phyloP scores from a whole-genome alignment of 1,140 invertebrate genomes.

The Probaryconus sp. region DNA sequence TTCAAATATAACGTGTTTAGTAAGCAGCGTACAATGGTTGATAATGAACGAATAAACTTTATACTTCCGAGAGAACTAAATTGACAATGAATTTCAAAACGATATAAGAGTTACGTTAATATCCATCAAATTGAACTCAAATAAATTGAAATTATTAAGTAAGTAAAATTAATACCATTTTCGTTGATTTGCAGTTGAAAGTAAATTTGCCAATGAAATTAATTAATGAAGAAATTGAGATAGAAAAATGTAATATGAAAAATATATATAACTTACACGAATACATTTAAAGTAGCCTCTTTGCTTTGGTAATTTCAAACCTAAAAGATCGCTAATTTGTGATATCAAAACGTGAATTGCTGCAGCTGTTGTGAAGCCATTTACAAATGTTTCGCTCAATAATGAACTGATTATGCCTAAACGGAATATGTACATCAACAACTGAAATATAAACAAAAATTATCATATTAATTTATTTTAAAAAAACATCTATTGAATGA shows the following conservation, averaged over 20 bases:
- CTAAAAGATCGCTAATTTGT: constrained; percentile 93
- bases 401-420: constrained; percentile 91
- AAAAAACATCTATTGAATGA: background rate
- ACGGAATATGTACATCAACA: constrained; percentile 88
- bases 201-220: background rate
- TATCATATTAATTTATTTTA: background rate
- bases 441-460: constrained; percentile 76
- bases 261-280: constrained; percentile 79
- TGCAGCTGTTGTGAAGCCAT: constrained; percentile 93
- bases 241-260: background rate
- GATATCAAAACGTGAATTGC: constrained; percentile 93
- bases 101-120: no score
- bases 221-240: background rate
- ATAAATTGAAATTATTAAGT: no score
- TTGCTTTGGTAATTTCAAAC: constrained; percentile 83
- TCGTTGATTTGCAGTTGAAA: no score
- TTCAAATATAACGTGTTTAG: no score
- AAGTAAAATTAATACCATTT: no score
- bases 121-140: no score
- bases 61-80: no score
- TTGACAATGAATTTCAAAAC: no score
- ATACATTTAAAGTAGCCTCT: constrained; percentile 88
- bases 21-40: no score
- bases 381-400: constrained; percentile 93
- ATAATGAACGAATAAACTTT: no score